phyloP scores from a whole-genome alignment of 2,888 invertebrate species.

The Diadegma fenestrale region DNA sequence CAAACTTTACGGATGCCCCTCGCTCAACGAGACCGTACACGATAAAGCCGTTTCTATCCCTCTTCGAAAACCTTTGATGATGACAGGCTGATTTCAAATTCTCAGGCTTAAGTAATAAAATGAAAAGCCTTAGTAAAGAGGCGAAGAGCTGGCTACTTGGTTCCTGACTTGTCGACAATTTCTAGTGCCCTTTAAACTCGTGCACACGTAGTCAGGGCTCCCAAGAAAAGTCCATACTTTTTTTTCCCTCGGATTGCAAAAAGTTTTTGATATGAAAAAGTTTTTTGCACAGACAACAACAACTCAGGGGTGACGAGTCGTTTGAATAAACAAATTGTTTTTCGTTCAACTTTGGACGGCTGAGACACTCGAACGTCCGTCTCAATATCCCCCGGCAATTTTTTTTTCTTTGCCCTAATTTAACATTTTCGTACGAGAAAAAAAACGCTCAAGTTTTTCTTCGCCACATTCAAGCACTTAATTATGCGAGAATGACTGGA shows the following conservation, averaged over 20 bases:
- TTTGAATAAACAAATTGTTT: neutral
- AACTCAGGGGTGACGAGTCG: neutral
- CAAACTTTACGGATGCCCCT: neutral
- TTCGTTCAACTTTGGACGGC: neutral
- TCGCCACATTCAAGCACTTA: neutral
- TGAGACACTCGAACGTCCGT: no score
- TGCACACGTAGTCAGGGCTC: neutral
- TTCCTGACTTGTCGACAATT: conserved; percentile 15
- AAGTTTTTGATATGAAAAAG: neutral
- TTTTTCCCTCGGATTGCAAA: neutral
- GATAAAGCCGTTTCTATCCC: neutral
- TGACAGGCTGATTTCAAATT: neutral
- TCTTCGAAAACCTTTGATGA: neutral
- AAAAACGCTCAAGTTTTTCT: neutral
- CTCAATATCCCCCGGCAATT: no score
- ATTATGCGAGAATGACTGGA: conserved; percentile 18
- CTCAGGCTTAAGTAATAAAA: neutral
- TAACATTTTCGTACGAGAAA: neutral
- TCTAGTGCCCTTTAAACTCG: conserved; percentile 7
- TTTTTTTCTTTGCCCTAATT: neutral
- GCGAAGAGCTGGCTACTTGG: neutral
- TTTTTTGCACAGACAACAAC: neutral
- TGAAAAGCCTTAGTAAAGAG: neutral
- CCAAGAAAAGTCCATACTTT: neutral
- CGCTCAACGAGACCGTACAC: neutral